These are phyloP conservation scores for Otis tarda DNA, from an alignment of 2,113 vertebrate genomes.

Conservation along the genomic window DNA sequence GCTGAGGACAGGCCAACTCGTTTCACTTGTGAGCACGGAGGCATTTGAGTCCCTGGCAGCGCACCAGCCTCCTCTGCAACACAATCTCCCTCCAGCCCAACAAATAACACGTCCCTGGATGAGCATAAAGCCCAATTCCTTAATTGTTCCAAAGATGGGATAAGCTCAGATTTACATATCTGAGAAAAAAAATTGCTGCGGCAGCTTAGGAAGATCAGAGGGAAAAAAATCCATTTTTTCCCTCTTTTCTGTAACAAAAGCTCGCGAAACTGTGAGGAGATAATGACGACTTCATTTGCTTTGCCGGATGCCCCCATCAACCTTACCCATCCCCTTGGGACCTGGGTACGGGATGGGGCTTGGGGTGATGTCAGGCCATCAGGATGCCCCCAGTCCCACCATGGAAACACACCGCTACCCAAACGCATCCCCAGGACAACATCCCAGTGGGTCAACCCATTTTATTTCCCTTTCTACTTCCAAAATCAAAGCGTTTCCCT, in stretches of 20 bases:
- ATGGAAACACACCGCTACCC: neutral
- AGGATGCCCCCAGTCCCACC: too few species aligned
- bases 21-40: neutral
- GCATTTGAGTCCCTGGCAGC: neutral
- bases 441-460: neutral
- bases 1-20: neutral
- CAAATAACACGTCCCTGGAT: neutral
- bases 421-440: neutral
- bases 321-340: neutral
- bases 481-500: neutral
- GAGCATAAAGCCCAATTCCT: neutral
- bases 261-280: neutral
- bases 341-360: rapidly evolving
- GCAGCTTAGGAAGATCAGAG: slow-evolving; percentile 34
- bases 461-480: rapidly evolving
- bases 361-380: neutral
- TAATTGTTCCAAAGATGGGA: neutral
- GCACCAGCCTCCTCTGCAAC: neutral
- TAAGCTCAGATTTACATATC: slow-evolving; percentile 63
- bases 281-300: slow-evolving; percentile 6
- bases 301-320: neutral
- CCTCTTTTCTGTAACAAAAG: slow-evolving; percentile 22
- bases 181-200: neutral
- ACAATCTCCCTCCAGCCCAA: neutral
- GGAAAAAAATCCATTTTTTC: slow-evolving; percentile 2